phyloP scores from a whole-genome alignment of 2,888 invertebrate species.

The Lamellibrachia columna region DNA sequence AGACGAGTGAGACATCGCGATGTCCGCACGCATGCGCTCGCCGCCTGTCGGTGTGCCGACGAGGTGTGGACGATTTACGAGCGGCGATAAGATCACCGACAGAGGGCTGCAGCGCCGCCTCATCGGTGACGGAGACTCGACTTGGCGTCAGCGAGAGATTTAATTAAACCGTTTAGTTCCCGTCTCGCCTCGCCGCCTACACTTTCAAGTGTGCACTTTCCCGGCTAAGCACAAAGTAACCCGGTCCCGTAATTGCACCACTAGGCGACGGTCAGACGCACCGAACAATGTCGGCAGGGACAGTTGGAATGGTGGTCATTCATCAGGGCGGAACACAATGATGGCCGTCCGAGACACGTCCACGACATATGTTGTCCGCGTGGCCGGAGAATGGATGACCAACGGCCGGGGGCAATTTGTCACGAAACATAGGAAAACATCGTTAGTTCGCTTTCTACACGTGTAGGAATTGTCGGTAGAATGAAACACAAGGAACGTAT shows the following conservation, averaged over 20 bases:
- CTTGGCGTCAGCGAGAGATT: neutral
- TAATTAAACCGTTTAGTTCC: neutral
- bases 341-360: neutral
- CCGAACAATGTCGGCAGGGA: neutral
- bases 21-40: neutral
- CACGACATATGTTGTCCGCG: neutral
- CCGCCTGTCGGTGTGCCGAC: neutral
- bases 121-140: neutral
- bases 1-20: neutral
- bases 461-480: neutral
- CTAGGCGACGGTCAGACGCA: neutral
- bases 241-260: neutral
- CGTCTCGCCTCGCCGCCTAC: neutral
- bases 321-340: neutral
- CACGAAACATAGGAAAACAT: neutral
- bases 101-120: neutral
- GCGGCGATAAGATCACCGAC: neutral
- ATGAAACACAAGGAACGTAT: neutral
- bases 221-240: neutral
- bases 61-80: neutral
- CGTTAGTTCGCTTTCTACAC: neutral
- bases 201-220: neutral
- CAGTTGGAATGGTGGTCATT: neutral
- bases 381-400: neutral
- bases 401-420: conserved; percentile 8